Conservation (phyloP, 1,140 invertebrate species). For the Drosophila parabipectinata region DNA sequence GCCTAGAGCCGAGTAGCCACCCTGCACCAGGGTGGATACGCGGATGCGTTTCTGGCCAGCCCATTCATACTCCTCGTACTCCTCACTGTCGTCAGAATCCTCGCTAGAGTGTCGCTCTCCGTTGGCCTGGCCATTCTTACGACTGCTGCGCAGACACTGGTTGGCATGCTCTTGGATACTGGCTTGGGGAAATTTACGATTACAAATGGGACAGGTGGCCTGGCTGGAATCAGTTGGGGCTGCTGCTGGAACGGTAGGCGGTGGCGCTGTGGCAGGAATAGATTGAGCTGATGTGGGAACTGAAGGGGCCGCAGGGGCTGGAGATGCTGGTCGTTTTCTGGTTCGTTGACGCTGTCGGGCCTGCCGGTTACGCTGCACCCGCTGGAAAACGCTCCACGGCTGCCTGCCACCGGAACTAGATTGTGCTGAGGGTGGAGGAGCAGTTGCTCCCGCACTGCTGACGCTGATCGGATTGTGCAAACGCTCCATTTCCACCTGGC, state of each 20-base stretch:
- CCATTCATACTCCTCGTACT: constrained; percentile 93
- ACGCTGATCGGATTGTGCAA: constrained; percentile 85
- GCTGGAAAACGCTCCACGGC: constrained; percentile 81
- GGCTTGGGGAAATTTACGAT: constrained; percentile 87
- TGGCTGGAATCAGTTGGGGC: constrained; percentile 47
- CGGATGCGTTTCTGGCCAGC: constrained; percentile 90
- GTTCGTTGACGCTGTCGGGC: constrained; percentile 83
- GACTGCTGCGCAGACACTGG: constrained; percentile 86
- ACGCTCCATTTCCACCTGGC: constrained; percentile 90
- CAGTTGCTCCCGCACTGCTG: background rate
- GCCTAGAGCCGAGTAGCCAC: constrained; percentile 87
- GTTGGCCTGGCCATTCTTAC: constrained; percentile 72
- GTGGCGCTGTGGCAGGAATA: constrained; percentile 69
- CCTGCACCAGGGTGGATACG: constrained; percentile 88
- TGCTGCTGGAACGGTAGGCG: constrained; percentile 1
- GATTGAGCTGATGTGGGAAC: constrained; percentile 3
- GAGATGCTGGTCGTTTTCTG: constrained; percentile 60
- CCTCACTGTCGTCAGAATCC: constrained; percentile 89
- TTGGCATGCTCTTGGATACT: constrained; percentile 92
- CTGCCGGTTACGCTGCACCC: constrained; percentile 85
- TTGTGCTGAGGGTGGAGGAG: constrained; percentile 8
- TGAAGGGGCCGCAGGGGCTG: constrained; percentile 42
- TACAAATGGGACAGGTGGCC: constrained; percentile 90
- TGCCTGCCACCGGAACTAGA: constrained; percentile 69
- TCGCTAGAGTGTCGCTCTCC: constrained; percentile 63